Percentiles rank a stretch among this genome's conserved stretches.
Evolutionary conservation across 2,888 invertebrate genomes (phyloP).

Genomic region (Horisme vitalbata): DNA sequence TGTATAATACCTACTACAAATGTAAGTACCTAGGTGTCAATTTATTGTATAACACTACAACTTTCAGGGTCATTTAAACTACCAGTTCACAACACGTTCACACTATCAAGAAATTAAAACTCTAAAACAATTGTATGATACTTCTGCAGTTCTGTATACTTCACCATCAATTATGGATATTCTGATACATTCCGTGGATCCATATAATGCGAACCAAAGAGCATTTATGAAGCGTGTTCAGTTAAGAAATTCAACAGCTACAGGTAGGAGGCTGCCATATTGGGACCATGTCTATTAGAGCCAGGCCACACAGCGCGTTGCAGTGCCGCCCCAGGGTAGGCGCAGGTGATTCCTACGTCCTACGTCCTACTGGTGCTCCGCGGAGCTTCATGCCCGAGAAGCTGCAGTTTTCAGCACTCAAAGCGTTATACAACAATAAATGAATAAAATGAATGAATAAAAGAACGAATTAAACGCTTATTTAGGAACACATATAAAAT

Average conservation of each 20-base stretch:
- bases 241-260: background rate
- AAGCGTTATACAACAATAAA: no score
- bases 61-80: slow-evolving; percentile 53
- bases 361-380: no score
- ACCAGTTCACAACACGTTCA: slow-evolving; percentile 48
- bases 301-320: no score
- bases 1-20: no score
- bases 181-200: slow-evolving; percentile 29
- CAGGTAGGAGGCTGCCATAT: background rate
- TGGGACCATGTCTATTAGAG: no score
- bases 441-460: no score
- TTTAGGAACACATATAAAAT: no score
- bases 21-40: background rate
- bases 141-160: slow-evolving; percentile 36
- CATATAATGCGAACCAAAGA: slow-evolving; percentile 22
- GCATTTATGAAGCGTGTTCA: slow-evolving; percentile 20
- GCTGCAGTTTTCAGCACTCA: no score
- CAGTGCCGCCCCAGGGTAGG: no score
- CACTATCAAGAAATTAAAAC: slow-evolving; percentile 37
- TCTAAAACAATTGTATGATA: slow-evolving; percentile 39
- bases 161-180: slow-evolving; percentile 38
- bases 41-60: slow-evolving; percentile 7
- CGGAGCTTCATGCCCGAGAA: no score
- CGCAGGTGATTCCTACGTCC: no score
- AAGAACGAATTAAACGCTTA: no score